Percentiles rank a stretch among this genome's conserved stretches.
Conservation (phyloP, 2,888 invertebrate species). For the Pelosia muscerda region DNA sequence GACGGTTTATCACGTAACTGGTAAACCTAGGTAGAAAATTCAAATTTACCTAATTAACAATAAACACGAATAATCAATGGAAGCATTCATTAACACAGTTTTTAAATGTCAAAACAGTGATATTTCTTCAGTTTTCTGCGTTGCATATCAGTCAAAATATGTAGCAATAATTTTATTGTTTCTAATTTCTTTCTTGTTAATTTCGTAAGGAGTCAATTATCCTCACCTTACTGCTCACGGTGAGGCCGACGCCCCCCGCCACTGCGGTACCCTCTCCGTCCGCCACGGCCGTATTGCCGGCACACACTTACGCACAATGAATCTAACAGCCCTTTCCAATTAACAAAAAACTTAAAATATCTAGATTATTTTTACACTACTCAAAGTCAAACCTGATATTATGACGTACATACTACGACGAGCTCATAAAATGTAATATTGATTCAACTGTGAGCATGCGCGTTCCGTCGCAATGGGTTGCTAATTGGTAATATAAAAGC, state of each 20-base stretch:
- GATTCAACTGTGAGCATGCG: constrained; percentile 54
- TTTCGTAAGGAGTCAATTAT: constrained; percentile 15
- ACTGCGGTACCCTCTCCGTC: constrained; percentile 75
- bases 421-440: constrained; percentile 46
- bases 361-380: constrained; percentile 40
- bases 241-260: constrained; percentile 84
- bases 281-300: constrained; percentile 76
- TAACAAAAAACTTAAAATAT: constrained; percentile 37
- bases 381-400: constrained; percentile 38
- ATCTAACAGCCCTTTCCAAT: constrained; percentile 45
- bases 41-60: not conserved
- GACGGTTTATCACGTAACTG: too few relatives aligned
- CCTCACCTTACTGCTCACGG: constrained; percentile 84
- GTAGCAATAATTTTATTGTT: not conserved
- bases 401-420: constrained; percentile 47
- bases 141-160: not conserved
- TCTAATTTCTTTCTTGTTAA: not conserved
- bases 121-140: not conserved
- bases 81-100: not conserved
- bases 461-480: constrained; percentile 9
- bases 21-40: not conserved
- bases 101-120: not conserved
- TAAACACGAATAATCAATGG: not conserved
- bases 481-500: not conserved
- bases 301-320: constrained; percentile 62